These are phyloP conservation scores for Drymodes brunneopygia DNA, from an alignment of 2,113 vertebrate genomes.

Conservation along the genomic window DNA sequence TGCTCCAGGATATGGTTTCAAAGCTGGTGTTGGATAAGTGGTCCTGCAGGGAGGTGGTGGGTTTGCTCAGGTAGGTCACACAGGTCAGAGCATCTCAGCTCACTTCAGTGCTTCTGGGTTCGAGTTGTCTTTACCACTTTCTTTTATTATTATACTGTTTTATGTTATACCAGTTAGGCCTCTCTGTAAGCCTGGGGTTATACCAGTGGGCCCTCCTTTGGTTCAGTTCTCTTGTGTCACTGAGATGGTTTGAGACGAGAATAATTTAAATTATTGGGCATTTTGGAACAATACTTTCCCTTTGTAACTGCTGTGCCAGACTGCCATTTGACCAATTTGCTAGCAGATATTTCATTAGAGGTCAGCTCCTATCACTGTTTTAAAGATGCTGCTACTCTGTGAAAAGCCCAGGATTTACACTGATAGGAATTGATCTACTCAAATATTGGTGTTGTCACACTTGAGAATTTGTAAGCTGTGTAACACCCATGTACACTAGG, in stretches of 20 bases:
- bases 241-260: not conserved
- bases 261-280: not conserved
- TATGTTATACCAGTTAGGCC: not conserved
- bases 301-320: not conserved
- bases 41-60: not conserved
- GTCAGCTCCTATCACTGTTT: not conserved
- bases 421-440: not conserved
- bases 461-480: not conserved
- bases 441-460: not conserved
- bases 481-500: not conserved
- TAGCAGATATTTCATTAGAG: not conserved
- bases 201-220: not conserved
- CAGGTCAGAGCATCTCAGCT: not conserved
- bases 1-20: not conserved
- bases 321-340: not conserved
- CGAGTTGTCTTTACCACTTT: not conserved
- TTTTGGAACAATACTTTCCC: not conserved
- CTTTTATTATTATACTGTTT: not conserved
- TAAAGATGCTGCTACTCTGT: not conserved
- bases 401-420: not conserved
- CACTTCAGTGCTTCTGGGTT: not conserved
- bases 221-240: not conserved
- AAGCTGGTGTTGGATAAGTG: not conserved
- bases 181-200: not conserved
- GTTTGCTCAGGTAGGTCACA: not conserved